Conservation (phyloP, 2,888 invertebrate genomes). For the Drosophila kanekoi region DNA sequence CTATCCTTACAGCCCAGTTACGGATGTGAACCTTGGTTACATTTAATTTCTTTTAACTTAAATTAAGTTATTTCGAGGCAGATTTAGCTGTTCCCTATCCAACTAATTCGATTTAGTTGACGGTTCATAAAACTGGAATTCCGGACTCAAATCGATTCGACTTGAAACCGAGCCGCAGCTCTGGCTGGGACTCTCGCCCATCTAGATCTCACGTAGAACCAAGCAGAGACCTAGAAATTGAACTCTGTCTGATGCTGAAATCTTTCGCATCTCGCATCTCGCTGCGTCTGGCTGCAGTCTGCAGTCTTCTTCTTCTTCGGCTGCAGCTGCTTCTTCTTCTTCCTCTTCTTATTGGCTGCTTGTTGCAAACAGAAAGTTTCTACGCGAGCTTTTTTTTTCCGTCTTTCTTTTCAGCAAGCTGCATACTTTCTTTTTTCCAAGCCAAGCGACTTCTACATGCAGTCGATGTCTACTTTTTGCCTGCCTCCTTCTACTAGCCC, state of each 20-base stretch:
- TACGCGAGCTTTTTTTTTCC: conserved; percentile 38
- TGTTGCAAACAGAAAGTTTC: conserved; percentile 58
- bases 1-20: no score
- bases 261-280: conserved; percentile 1
- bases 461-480: conserved; percentile 32
- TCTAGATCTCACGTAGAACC: background rate
- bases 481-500: background rate
- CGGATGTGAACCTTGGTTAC: no score
- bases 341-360: conserved; percentile 19
- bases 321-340: conserved; percentile 1
- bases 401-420: conserved; percentile 24
- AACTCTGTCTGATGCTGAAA: background rate
- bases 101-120: no score
- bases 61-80: no score
- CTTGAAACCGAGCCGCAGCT: no score
- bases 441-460: conserved; percentile 59
- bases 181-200: background rate
- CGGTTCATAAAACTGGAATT: no score
- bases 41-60: no score
- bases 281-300: conserved; percentile 30
- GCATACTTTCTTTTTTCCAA: conserved; percentile 71
- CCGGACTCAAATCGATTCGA: no score
- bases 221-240: background rate
- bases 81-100: no score
- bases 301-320: conserved; percentile 9